Evolutionary conservation across 2,797 vertebrate species (phyloP).

Genomic region (Dromococcyx pavoninus): DNA sequence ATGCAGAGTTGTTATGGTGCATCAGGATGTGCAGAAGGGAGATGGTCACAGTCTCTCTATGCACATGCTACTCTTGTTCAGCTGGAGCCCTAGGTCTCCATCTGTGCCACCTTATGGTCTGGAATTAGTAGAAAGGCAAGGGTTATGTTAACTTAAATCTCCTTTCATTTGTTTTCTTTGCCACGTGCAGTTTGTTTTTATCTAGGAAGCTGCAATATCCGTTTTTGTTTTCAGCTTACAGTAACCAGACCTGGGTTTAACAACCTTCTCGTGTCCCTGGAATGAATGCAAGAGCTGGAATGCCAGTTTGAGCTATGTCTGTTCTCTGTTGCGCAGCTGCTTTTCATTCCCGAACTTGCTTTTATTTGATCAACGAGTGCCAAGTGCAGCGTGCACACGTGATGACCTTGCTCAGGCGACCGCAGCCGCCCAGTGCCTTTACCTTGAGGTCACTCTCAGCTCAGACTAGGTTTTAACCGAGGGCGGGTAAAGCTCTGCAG

Average conservation of each 20-base stretch:
- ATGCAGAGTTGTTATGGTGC: not conserved
- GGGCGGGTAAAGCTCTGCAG: not conserved
- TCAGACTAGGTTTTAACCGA: conserved; percentile 12
- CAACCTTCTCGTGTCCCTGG: not conserved
- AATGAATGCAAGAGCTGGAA: not conserved
- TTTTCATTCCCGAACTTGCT: not conserved
- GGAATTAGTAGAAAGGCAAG: not conserved
- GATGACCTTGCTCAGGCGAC: conserved; percentile 1
- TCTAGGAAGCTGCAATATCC: not conserved
- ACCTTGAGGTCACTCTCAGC: conserved; percentile 26
- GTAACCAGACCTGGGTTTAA: not conserved
- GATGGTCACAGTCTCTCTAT: not conserved
- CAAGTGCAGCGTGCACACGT: not conserved
- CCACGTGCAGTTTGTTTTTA: not conserved
- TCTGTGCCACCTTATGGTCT: not conserved
- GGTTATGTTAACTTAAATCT: not conserved
- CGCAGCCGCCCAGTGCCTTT: not conserved
- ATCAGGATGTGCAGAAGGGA: not conserved
- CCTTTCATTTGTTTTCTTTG: not conserved
- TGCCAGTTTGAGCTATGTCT: not conserved
- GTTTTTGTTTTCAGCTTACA: not conserved
- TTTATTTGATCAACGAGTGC: not conserved
- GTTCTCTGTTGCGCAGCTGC: not conserved
- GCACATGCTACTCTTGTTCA: not conserved
- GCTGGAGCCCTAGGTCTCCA: not conserved